Conservation (phyloP, 2,888 invertebrate species). For the Tribolium freemani region DNA sequence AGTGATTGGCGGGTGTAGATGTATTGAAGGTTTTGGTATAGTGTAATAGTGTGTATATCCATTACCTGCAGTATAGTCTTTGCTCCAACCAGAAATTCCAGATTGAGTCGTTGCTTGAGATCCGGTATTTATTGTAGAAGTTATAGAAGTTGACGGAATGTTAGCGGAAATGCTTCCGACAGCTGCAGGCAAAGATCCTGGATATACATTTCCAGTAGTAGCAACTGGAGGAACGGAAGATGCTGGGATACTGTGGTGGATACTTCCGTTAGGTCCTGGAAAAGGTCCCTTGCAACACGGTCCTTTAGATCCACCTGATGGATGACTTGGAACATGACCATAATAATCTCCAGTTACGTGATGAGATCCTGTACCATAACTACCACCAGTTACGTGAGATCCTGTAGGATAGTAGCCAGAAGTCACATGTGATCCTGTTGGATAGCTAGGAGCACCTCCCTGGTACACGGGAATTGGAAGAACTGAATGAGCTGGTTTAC, state of each 20-base stretch:
- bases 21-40: conserved; percentile 7
- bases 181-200: conserved; percentile 46
- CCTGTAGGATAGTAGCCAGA: not conserved
- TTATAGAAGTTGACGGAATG: not conserved
- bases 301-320: not conserved
- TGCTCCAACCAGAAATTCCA: not conserved
- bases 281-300: conserved; percentile 40
- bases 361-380: not conserved
- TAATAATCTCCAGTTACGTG: not conserved
- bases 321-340: not conserved
- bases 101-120: not conserved
- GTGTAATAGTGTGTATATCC: not conserved
- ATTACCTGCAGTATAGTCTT: conserved; percentile 1
- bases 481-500: conserved; percentile 45
- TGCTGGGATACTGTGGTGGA: conserved; percentile 50
- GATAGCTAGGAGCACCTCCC: not conserved
- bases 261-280: conserved; percentile 53
- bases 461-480: not conserved
- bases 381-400: not conserved
- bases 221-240: conserved; percentile 7
- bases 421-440: not conserved
- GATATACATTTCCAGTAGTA: not conserved
- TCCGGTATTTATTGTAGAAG: conserved; percentile 1
- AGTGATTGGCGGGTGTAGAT: conserved; percentile 8
- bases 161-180: conserved; percentile 48